These are phyloP conservation scores for Xestia ashworthii DNA, from an alignment of 2,888 invertebrate species.

Conservation along the genomic window DNA sequence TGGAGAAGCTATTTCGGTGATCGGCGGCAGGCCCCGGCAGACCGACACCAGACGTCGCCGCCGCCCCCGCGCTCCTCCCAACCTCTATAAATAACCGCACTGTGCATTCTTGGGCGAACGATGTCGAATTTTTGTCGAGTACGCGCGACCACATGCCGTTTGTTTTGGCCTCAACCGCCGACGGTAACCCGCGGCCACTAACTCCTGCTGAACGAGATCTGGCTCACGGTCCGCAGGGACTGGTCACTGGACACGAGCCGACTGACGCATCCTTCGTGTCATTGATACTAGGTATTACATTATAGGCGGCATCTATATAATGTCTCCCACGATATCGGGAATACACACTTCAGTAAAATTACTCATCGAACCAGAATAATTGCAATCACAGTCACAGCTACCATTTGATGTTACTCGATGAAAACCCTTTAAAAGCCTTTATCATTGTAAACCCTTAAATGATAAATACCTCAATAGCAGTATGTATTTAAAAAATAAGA, in stretches of 20 bases:
- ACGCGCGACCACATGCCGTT: conserved; percentile 90
- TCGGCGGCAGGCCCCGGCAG: conserved; percentile 92
- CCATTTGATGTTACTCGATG: too few relatives aligned
- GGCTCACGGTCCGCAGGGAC: conserved; percentile 32
- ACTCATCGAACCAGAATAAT: neutral
- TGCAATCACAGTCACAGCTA: neutral
- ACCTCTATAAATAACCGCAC: conserved; percentile 89
- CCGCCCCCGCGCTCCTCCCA: conserved; percentile 90
- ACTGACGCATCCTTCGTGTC: conserved; percentile 37
- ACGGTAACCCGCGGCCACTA: conserved; percentile 60
- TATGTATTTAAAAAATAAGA: neutral
- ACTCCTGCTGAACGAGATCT: conserved; percentile 42
- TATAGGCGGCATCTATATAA: conserved; percentile 2
- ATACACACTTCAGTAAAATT: neutral
- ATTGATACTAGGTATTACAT: conserved; percentile 31
- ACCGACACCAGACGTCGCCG: conserved; percentile 90
- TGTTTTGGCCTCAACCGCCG: conserved; percentile 85
- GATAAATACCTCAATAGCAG: neutral
- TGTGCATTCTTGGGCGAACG: conserved; percentile 91
- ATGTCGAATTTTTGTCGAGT: conserved; percentile 91
- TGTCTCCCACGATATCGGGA: neutral
- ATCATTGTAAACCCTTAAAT: neutral
- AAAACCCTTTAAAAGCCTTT: too few relatives aligned
- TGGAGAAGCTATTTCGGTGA: conserved; percentile 90
- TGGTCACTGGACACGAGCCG: conserved; percentile 28